A percentile compares a stretch with the other conserved stretches of the same genome.
Conservation (phyloP, 1,140 invertebrate species). For the Cyrtorhinus lividipennis region DNA sequence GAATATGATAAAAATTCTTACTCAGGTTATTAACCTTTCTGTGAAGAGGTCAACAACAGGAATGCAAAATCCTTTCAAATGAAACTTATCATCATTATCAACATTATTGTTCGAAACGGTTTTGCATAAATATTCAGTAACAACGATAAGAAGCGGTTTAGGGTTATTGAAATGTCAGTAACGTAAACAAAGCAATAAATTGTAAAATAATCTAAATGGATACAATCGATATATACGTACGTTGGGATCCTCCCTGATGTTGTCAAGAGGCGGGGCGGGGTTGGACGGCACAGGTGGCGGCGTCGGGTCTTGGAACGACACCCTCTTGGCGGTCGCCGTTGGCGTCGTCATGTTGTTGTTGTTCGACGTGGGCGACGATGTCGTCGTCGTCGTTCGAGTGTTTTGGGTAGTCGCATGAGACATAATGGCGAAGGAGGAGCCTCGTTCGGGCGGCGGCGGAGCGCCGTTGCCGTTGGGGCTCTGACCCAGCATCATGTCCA, state of each 20-base stretch:
- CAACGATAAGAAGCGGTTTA: too few species aligned
- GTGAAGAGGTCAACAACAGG: too few species aligned
- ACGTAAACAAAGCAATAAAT: too few species aligned
- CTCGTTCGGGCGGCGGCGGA: conserved; percentile 59
- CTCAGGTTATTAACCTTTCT: too few species aligned
- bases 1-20: too few species aligned
- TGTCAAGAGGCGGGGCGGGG: conserved; percentile 37
- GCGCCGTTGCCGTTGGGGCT: conserved; percentile 31
- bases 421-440: conserved; percentile 69
- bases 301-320: conserved; percentile 58
- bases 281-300: conserved; percentile 30
- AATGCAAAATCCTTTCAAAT: too few species aligned
- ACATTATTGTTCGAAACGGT: too few species aligned
- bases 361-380: conserved; percentile 16
- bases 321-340: conserved; percentile 35
- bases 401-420: conserved; percentile 33
- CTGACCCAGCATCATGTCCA: conserved; percentile 27
- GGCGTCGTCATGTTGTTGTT: conserved; percentile 13
- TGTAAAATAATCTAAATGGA: too few species aligned
- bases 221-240: too few species aligned
- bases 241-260: conserved; percentile 61
- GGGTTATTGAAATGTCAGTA: too few species aligned
- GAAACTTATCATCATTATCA: too few species aligned
- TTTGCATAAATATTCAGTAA: too few species aligned
- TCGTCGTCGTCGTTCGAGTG: conserved; percentile 28